Base-by-base conservation (phyloP, 2,113 vertebrate species). In the Limnothrissa miodon region DNA sequence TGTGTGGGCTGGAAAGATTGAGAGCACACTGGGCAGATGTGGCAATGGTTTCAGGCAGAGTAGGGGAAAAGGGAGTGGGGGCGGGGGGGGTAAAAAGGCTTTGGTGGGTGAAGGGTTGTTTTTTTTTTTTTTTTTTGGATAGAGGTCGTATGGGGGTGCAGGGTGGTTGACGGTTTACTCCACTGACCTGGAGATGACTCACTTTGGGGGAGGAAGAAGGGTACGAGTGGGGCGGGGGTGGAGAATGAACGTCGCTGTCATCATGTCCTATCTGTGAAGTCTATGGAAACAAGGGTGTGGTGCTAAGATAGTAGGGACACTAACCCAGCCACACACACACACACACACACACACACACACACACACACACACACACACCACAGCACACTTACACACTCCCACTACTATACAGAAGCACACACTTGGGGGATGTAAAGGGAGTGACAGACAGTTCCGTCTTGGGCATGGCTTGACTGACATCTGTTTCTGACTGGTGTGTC, bases 201-300 rank as follows among this genome's bases (percentile, higher is more conserved):
- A 56, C 51, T 56, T 10, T 5, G 59, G 29, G 59, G 29, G 59
- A 33, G 59, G 29, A 33, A 66, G 25, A 33, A 29, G 59, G 29
- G 59, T 25, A 33, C 4, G 6, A 19, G 78, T 78, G 51, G 82
- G 82, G 51, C 53, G 82, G 66, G 83, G 25, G 23, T 29, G 56
- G 53, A 21, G 33, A n/a, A n/a, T 46, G 45, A 51, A 4, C 25
- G 36, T 45, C 23, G 23, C 2, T 59, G 84, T 83, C 45, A 83
- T 39, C 80, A 25, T 25, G 39, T 74, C 59, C 48, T 5, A 17
- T 74, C 66, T 4, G 11, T 74, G 42, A 86, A 42, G 81, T 78
- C 53, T 46, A 23, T 33, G 81, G 19, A 78, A n/a, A 8, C 33
- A 25, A 74, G 19, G 48, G 78, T 42, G 59, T 74, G 66, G 66